phyloP scores from a whole-genome alignment of 1,140 invertebrate species.

The Formica exsecta region DNA sequence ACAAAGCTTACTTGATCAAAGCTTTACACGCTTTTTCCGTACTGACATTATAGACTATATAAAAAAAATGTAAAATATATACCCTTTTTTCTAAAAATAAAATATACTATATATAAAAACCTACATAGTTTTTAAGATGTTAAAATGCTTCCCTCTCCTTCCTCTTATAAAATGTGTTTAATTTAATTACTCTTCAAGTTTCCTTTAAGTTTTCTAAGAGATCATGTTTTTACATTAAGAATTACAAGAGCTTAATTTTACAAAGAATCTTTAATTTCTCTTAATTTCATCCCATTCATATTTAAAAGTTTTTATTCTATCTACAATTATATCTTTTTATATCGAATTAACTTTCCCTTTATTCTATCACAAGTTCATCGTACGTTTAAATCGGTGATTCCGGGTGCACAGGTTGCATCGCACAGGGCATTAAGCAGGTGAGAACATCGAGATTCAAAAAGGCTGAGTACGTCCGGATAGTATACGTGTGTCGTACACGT shows the following conservation, averaged over 20 bases:
- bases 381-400: not conserved
- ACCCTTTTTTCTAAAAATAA: not conserved
- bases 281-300: not conserved
- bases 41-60: not conserved
- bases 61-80: not conserved
- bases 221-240: not conserved
- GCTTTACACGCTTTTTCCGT: not conserved
- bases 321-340: not conserved
- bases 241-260: not conserved
- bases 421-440: conserved; percentile 30
- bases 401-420: not conserved
- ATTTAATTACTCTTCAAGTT: not conserved
- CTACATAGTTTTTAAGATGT: no score
- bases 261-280: not conserved
- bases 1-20: not conserved
- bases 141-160: no score
- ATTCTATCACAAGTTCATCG: not conserved
- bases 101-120: not conserved
- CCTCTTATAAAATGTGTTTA: no score
- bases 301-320: not conserved
- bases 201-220: not conserved
- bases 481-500: conserved; percentile 43
- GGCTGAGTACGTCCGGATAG: not conserved
- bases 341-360: not conserved
- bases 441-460: conserved; percentile 44